Evolutionary conservation across 2,888 invertebrate species (phyloP), one percentile per base, ranked within the genome.

Genomic region (Drosophila basisetae): DNA sequence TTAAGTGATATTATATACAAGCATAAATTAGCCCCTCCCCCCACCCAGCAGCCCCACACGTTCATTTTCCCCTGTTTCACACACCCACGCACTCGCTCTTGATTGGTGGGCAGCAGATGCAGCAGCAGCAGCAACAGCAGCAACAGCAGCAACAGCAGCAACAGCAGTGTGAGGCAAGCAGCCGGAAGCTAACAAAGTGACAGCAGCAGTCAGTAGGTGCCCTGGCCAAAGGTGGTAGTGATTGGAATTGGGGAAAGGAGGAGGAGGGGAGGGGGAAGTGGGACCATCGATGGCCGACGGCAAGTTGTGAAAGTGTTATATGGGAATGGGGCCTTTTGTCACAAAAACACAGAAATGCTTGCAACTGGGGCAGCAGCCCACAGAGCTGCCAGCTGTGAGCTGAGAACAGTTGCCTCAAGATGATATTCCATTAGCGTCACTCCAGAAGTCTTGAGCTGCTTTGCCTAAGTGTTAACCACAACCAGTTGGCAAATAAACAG

Each of bases 91-190:
- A 76, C 70, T 74, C 78, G 63, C 73, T 61, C 81, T 88, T 92
- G 92, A 92, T 92, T 91, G 90, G 91, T 92, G 91, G 90, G 79
- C 84, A 83, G 90, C 92, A 92, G 92, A 91, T 92, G 92, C 87
- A 82, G 63, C 68, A 55, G 39, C 25, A 25, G 25, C 25, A 25
- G 25, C 2, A 25, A 28, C 28, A 43, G 6, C 55, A 43, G 2
- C 76, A 76, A 68, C 68, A 55, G 39, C 58, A 76, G 54, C 62
- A 47, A 2, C 41, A 59, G 10, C 60, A 68, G 67, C 73, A 43
- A 33, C 62, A 43, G 7, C 41, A 43, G 3, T 35, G 33, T 35
- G 54, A 25, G 54, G 16, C 54, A 35, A 61, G 22, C 73, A 71
- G 73, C 76, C 78, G 80, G 80, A 80, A 80, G 73, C 72, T 18